phyloP scores from a whole-genome alignment of 2,888 invertebrate species.

The Litoditis marina region DNA sequence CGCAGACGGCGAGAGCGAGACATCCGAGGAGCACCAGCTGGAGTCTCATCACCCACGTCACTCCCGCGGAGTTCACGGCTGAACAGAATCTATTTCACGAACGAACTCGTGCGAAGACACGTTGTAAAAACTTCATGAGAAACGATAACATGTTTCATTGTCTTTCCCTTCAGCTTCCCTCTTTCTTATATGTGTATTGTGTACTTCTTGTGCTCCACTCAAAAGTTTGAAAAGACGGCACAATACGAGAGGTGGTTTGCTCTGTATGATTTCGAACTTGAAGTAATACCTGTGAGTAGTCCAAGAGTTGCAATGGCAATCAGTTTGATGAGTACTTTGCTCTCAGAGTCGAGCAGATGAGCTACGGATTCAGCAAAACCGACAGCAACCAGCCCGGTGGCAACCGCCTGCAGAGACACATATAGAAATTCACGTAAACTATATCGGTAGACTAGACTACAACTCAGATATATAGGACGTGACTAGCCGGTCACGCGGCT shows the following conservation, averaged over 20 bases:
- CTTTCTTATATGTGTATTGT: not conserved
- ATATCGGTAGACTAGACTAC: no score
- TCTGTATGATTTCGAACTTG: no score
- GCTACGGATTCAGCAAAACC: slow-evolving; percentile 96
- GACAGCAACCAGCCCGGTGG: slow-evolving; percentile 89
- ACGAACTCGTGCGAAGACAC: no score
- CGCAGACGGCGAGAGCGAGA: slow-evolving; percentile 81
- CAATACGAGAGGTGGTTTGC: not conserved
- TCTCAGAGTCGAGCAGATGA: slow-evolving; percentile 73
- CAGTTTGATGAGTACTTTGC: slow-evolving; percentile 77
- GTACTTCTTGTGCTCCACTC: not conserved
- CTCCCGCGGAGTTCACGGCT: slow-evolving; percentile 88
- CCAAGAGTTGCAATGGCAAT: slow-evolving; percentile 85
- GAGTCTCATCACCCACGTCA: slow-evolving; percentile 93
- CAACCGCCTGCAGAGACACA: slow-evolving; percentile 74
- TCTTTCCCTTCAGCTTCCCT: not conserved
- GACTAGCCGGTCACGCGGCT: no score
- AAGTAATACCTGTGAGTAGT: slow-evolving; percentile 67
- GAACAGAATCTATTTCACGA: slow-evolving; percentile 24
- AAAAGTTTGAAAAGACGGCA: not conserved
- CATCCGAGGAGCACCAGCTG: slow-evolving; percentile 84
- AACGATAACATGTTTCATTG: no score
- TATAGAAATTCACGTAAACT: not conserved
- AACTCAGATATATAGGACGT: no score
- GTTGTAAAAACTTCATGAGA: no score